Conservation (phyloP, 2,888 invertebrate species). For the Sycophila texana region DNA sequence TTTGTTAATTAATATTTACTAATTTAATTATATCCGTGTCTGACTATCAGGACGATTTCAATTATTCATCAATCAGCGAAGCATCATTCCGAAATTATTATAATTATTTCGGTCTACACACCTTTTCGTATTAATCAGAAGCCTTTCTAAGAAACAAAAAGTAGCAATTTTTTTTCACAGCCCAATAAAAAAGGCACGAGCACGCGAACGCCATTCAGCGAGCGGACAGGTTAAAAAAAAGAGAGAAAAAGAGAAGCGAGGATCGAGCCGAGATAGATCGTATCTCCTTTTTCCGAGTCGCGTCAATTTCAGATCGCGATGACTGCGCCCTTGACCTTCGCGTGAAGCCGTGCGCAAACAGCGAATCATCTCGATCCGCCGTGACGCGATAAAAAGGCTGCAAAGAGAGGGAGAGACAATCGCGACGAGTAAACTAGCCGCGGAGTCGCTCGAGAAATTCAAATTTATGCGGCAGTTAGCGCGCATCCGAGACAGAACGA, state of each 20-base stretch:
- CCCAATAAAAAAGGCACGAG: slow-evolving; percentile 9
- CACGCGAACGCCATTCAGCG: slow-evolving; percentile 4
- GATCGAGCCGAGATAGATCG: slow-evolving; percentile 23
- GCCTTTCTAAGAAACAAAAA: slow-evolving; percentile 23
- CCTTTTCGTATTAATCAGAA: slow-evolving; percentile 34
- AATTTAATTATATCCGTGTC: neutral
- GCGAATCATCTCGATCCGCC: slow-evolving; percentile 20
- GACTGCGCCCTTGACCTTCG: slow-evolving; percentile 52
- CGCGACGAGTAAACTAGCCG: neutral
- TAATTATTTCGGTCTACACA: slow-evolving; percentile 19
- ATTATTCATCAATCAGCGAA: neutral
- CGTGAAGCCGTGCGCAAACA: slow-evolving; percentile 39
- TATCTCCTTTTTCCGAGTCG: slow-evolving; percentile 48
- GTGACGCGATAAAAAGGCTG: neutral
- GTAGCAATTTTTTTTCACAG: slow-evolving; percentile 8
- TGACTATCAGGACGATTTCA: no score
- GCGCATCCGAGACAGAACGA: neutral
- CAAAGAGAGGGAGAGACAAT: neutral
- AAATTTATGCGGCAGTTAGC: slow-evolving; percentile 48
- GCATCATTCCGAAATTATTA: slow-evolving; percentile 17
- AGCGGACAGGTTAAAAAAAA: slow-evolving; percentile 30
- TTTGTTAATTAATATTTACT: no score
- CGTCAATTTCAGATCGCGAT: slow-evolving; percentile 43
- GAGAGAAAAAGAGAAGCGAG: neutral
- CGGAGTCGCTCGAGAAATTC: slow-evolving; percentile 11